Evolutionary conservation across 2,888 invertebrate species (phyloP).

Genomic region (Scrobipalpa costella): DNA sequence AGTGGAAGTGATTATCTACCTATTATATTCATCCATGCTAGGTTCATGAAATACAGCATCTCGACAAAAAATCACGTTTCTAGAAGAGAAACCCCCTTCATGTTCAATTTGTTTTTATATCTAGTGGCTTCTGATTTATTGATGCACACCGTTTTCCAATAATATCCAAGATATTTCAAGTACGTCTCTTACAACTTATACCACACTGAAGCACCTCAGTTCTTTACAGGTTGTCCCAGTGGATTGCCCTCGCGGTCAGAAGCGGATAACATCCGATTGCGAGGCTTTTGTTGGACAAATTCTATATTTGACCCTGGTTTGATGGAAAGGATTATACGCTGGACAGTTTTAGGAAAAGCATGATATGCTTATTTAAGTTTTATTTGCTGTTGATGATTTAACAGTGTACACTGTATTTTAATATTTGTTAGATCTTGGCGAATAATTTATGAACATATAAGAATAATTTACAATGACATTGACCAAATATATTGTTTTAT

Average conservation of each 20-base stretch:
- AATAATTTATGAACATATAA: neutral
- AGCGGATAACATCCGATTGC: slow-evolving; percentile 11
- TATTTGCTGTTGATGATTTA: too few species aligned
- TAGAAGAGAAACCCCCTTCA: too few species aligned
- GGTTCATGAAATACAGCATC: too few species aligned
- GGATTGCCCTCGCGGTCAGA: slow-evolving; percentile 8
- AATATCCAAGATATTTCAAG: too few species aligned
- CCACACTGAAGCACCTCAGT: neutral
- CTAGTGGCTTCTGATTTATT: too few species aligned
- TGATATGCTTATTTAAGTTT: neutral
- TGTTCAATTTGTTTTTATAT: too few species aligned
- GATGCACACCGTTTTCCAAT: too few species aligned
- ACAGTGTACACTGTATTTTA: neutral
- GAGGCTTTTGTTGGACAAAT: slow-evolving; percentile 7
- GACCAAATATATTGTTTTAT: too few species aligned
- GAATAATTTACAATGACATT: neutral
- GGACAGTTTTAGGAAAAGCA: neutral
- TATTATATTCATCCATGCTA: too few species aligned
- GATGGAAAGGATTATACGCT: neutral
- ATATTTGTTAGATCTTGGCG: too few species aligned
- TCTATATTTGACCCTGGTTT: slow-evolving; percentile 12
- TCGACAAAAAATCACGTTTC: too few species aligned
- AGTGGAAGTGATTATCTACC: too few species aligned
- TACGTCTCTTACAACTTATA: neutral
- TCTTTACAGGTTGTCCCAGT: neutral